These are phyloP conservation scores for Urosaurus nigricauda DNA, from an alignment of 2,797 vertebrate species.

Conservation along the genomic window DNA sequence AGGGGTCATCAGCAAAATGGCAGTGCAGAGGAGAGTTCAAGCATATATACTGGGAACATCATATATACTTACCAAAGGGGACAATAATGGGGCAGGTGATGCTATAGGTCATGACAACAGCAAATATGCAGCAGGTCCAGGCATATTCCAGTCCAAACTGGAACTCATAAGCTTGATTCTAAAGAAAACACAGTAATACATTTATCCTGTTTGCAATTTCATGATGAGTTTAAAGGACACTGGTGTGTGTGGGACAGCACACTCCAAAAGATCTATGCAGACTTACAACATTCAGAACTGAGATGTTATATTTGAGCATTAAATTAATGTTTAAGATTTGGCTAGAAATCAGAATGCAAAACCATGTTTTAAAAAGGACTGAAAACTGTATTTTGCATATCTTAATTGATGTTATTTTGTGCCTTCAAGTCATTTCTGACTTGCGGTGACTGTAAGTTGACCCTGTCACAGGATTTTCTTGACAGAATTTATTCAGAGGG, in stretches of 20 bases:
- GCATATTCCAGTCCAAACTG: constrained; percentile 97
- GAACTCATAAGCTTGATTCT: constrained; percentile 96
- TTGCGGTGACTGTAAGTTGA: too few species aligned
- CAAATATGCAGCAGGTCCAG: constrained; percentile 96
- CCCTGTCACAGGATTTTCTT: too few species aligned
- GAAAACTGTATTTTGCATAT: background rate
- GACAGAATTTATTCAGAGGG: too few species aligned
- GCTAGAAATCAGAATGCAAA: background rate
- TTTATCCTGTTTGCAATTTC: constrained; percentile 29
- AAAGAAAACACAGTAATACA: constrained; percentile 41
- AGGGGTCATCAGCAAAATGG: too few species aligned
- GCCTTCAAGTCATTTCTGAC: too few species aligned
- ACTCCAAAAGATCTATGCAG: background rate
- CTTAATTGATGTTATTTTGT: background rate
- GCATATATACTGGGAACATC: background rate
- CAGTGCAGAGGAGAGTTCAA: background rate
- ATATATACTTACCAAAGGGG: constrained; percentile 91
- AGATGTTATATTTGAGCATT: background rate
- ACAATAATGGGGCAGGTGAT: constrained; percentile 97
- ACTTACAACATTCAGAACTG: background rate
- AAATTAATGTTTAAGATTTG: background rate
- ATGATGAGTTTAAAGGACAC: background rate
- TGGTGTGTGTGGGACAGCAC: too few species aligned
- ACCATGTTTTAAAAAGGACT: background rate
- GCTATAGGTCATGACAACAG: constrained; percentile 96